Conservation (phyloP, 2,797 vertebrate genomes). For the Microchirus variegatus region DNA sequence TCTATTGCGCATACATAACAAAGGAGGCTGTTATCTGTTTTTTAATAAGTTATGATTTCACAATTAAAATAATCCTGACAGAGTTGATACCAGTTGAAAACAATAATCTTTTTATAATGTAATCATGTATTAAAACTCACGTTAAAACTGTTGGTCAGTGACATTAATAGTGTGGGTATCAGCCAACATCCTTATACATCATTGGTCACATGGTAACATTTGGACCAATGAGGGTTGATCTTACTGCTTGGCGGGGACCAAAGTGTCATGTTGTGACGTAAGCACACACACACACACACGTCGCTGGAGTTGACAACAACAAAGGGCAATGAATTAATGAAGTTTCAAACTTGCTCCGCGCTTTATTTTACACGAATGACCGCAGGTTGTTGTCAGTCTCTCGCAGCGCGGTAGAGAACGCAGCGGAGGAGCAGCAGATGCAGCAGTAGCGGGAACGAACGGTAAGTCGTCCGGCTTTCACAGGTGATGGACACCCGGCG, state of each 20-base stretch:
- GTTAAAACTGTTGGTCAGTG: not conserved
- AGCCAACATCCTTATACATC: constrained; percentile 5
- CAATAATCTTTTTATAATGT: no score
- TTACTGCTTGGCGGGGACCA: constrained; percentile 55
- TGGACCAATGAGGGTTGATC: constrained; percentile 53
- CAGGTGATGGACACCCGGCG: constrained; percentile 19
- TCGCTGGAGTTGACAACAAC: constrained; percentile 38
- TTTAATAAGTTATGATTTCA: no score
- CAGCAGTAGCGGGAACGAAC: constrained; percentile 27
- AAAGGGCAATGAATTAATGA: constrained; percentile 60
- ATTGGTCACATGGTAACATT: constrained; percentile 49
- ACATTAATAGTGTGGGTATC: not conserved
- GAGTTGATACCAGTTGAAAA: no score
- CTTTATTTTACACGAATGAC: not conserved
- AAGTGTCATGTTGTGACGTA: constrained; percentile 37
- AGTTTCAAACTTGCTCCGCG: constrained; percentile 46
- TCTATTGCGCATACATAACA: no score
- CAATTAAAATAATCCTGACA: no score
- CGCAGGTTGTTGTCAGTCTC: not conserved
- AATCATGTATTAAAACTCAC: no score
- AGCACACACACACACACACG: not conserved
- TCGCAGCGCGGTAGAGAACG: not conserved
- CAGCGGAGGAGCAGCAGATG: not conserved
- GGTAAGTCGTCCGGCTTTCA: constrained; percentile 47
- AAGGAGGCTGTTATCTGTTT: no score